phyloP scores from a whole-genome alignment of 2,113 vertebrate species.

The Murina feae region DNA sequence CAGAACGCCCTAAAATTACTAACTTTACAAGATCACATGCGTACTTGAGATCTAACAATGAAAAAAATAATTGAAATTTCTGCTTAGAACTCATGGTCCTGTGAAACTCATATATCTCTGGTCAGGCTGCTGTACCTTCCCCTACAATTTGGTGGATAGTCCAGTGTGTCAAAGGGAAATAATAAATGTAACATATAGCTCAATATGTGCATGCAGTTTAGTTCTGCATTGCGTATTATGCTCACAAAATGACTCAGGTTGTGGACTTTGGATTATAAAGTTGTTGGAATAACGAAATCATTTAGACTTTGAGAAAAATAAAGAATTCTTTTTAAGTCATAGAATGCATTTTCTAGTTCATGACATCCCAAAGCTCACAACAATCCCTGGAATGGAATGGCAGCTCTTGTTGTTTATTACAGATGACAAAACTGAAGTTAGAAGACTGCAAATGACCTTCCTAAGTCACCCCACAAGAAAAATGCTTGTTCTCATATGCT shows the following conservation, averaged over 20 bases:
- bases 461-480: neutral
- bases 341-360: neutral
- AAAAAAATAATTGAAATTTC: neutral
- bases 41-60: neutral
- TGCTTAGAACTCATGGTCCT: neutral
- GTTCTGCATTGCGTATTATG: neutral
- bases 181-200: neutral
- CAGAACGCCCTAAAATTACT: conserved; percentile 19
- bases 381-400: neutral
- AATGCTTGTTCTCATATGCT: neutral
- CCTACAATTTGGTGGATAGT: neutral
- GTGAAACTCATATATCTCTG: neutral
- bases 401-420: neutral
- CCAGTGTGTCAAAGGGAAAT: neutral
- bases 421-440: neutral
- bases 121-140: neutral
- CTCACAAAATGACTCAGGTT: neutral
- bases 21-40: neutral
- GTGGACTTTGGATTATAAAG: neutral
- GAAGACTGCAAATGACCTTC: neutral
- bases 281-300: neutral
- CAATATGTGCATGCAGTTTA: neutral
- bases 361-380: neutral
- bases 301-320: neutral
- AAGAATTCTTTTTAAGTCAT: neutral